Evolutionary conservation across 2,113 vertebrate genomes (phyloP).

Genomic region (Callionymus lyra): DNA sequence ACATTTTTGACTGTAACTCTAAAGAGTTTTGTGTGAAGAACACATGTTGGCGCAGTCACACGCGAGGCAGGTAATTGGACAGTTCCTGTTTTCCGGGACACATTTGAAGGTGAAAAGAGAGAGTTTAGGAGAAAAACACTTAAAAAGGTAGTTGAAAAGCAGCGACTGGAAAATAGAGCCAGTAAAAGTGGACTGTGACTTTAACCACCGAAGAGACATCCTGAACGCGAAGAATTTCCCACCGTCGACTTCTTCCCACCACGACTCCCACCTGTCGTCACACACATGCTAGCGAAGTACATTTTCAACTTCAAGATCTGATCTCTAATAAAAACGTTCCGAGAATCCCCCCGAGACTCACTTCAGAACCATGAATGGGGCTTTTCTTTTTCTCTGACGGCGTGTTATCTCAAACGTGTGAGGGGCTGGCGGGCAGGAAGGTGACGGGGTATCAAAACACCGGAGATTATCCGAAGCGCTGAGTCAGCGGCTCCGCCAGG

Average conservation of each 20-base stretch:
- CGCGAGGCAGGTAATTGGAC: conserved; percentile 39
- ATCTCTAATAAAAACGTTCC: too few species aligned
- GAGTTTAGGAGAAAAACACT: conserved; percentile 16
- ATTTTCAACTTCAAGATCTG: too few species aligned
- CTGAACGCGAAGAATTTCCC: too few species aligned
- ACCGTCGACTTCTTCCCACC: too few species aligned
- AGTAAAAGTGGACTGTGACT: conserved; percentile 21
- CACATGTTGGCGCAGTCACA: conserved; percentile 1
- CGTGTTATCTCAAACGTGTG: too few species aligned
- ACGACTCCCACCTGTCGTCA: too few species aligned
- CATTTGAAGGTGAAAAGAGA: conserved; percentile 37
- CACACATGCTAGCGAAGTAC: too few species aligned
- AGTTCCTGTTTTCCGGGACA: conserved; percentile 48
- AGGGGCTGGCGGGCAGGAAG: conserved; percentile 13
- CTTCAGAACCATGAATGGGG: too few species aligned
- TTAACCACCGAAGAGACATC: conserved; percentile 19
- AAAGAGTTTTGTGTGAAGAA: too few species aligned
- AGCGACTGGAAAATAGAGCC: conserved; percentile 29
- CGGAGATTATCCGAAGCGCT: conserved; percentile 48
- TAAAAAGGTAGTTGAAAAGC: conserved; percentile 35
- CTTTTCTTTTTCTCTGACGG: too few species aligned
- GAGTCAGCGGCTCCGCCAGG: conserved; percentile 61
- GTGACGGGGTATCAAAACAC: conserved; percentile 42
- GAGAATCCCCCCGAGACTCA: too few species aligned
- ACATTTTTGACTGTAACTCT: too few species aligned